A percentile compares a stretch with the other conserved stretches of the same genome.
Conservation (phyloP, 2,113 vertebrate genomes). For the Lontra canadensis region DNA sequence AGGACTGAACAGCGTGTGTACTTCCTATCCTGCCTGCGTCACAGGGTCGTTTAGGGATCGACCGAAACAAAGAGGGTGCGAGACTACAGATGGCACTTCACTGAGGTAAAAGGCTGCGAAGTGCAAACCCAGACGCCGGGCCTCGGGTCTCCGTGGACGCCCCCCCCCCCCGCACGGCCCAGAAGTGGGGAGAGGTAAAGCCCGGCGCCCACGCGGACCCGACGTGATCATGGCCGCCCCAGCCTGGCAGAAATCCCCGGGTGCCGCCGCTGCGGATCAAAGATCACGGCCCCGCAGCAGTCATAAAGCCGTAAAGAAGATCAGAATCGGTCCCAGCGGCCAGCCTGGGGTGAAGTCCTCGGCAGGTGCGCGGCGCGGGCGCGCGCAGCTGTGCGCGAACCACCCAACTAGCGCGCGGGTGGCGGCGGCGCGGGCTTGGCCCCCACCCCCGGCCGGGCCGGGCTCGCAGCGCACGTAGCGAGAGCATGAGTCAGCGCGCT, state of each 20-base stretch:
- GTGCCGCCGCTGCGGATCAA: neutral
- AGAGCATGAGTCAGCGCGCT: constrained; percentile 78
- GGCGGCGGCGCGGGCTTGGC: neutral
- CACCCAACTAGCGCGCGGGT: neutral
- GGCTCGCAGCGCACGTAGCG: constrained; percentile 72
- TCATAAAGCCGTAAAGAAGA: neutral
- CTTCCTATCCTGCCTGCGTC: neutral
- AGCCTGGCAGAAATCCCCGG: neutral
- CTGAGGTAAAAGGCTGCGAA: neutral
- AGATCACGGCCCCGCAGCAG: neutral
- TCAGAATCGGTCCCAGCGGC: neutral
- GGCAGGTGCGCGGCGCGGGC: constrained; percentile 31
- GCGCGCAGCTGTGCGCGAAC: neutral
- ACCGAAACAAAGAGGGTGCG: neutral
- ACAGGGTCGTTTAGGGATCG: neutral
- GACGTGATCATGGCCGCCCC: neutral
- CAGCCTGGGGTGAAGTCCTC: neutral
- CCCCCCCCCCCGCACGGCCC: neutral
- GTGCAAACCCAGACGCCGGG: neutral
- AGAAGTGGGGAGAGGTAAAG: neutral
- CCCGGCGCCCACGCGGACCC: neutral
- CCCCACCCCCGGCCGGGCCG: neutral
- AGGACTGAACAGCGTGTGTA: neutral
- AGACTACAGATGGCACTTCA: neutral
- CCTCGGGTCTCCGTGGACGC: neutral